phyloP scores from a whole-genome alignment of 1,140 invertebrate genomes.

The Drosophila subpulchrella region DNA sequence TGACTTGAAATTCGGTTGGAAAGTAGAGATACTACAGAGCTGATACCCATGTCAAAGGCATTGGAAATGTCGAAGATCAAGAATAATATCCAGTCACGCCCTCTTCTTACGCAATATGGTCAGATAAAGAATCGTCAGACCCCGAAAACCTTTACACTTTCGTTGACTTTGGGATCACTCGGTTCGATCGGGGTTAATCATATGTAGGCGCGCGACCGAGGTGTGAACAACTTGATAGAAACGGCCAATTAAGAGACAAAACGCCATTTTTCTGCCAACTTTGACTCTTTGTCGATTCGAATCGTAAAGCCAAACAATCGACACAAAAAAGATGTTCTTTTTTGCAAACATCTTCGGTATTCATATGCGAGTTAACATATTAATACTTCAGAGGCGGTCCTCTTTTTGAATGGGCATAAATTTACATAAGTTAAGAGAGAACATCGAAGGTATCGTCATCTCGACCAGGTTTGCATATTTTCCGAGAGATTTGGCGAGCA shows the following conservation, averaged over 20 bases:
- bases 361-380: conserved; percentile 18
- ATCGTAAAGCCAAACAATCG: conserved; percentile 26
- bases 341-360: conserved; percentile 2
- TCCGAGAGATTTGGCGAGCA: conserved; percentile 32
- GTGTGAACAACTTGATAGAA: conserved; percentile 38
- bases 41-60: conserved; percentile 12
- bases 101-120: conserved; percentile 24
- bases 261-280: conserved; percentile 26
- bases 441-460: conserved; percentile 25
- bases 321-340: conserved; percentile 39
- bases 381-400: conserved; percentile 39
- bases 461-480: conserved; percentile 29
- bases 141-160: conserved; percentile 65
- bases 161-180: conserved; percentile 46
- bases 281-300: conserved; percentile 8
- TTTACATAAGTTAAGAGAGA: conserved; percentile 40
- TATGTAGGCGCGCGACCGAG: conserved; percentile 51
- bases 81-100: background rate
- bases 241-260: conserved; percentile 54
- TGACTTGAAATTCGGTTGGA: background rate
- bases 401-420: conserved; percentile 35
- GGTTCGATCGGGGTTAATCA: conserved; percentile 54
- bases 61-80: background rate
- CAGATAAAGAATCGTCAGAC: conserved; percentile 7
- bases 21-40: too few relatives aligned